Evolutionary conservation across 2,797 vertebrate species (phyloP).

Genomic region (Poeciliopsis paucimaculata): DNA sequence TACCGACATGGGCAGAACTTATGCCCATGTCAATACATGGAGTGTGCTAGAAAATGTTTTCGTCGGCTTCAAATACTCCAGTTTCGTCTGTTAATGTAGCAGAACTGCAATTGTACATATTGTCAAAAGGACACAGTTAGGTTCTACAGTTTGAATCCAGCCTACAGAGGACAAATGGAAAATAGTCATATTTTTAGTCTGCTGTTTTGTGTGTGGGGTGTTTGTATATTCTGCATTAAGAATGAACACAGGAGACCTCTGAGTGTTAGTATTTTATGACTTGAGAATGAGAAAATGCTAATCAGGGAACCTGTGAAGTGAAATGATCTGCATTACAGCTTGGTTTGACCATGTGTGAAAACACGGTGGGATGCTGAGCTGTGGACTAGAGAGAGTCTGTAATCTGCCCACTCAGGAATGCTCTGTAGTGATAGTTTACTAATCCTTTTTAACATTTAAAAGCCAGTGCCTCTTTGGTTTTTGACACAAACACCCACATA

Average conservation of each 20-base stretch:
- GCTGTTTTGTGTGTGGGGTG: not conserved
- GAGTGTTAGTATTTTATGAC: not conserved
- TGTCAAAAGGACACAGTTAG: not conserved
- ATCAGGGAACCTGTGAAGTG: not conserved
- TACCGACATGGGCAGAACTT: too few relatives aligned
- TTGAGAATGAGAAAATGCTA: not conserved
- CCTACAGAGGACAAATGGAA: not conserved
- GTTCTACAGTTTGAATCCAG: not conserved
- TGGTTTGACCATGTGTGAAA: not conserved
- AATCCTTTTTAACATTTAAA: not conserved
- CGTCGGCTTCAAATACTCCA: not conserved
- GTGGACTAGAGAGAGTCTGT: not conserved
- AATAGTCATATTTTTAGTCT: not conserved
- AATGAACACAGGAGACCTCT: not conserved
- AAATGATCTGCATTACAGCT: not conserved
- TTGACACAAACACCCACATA: not conserved
- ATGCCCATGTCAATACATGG: too few relatives aligned
- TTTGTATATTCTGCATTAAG: not conserved
- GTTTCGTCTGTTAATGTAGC: not conserved
- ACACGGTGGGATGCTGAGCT: not conserved
- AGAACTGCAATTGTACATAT: too few relatives aligned
- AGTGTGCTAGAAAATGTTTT: not conserved
- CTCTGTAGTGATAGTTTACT: not conserved
- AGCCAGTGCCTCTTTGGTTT: not conserved
- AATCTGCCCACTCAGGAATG: conserved; percentile 1